A percentile compares a stretch with the other conserved stretches of the same genome.
Evolutionary conservation across 1,140 invertebrate species (phyloP).

Genomic region (Teleogryllus occipitalis): DNA sequence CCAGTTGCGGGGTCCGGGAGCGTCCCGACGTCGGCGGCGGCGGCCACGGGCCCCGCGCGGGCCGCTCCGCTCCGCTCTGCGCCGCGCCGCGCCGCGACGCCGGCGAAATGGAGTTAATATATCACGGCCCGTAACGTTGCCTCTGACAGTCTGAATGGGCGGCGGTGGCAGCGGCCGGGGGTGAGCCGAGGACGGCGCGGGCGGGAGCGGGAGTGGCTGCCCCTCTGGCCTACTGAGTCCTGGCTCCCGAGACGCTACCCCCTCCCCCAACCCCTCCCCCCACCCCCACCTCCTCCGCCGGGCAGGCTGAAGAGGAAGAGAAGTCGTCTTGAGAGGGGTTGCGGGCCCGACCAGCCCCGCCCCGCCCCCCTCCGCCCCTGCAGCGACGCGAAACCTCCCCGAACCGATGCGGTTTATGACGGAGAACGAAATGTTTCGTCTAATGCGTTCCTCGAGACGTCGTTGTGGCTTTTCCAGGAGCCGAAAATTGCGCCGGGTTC

Average conservation of each 20-base stretch:
- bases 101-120: constrained; percentile 34
- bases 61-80: no score
- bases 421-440: constrained; percentile 3
- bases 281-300: background rate
- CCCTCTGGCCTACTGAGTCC: background rate
- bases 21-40: background rate
- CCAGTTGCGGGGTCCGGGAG: background rate
- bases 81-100: background rate
- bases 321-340: background rate
- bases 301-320: background rate
- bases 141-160: constrained; percentile 35
- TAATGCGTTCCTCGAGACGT: background rate
- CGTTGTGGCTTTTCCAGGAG: background rate
- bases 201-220: background rate
- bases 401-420: background rate
- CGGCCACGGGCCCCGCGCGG: no score
- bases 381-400: background rate
- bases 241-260: background rate
- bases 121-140: constrained; percentile 34
- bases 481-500: background rate
- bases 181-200: background rate
- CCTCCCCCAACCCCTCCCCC: background rate
- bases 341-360: no score
- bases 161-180: constrained; percentile 11
- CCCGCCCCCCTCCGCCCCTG: no score